Conservation (phyloP, 2,113 vertebrate species). For the Chaetura pelagica region DNA sequence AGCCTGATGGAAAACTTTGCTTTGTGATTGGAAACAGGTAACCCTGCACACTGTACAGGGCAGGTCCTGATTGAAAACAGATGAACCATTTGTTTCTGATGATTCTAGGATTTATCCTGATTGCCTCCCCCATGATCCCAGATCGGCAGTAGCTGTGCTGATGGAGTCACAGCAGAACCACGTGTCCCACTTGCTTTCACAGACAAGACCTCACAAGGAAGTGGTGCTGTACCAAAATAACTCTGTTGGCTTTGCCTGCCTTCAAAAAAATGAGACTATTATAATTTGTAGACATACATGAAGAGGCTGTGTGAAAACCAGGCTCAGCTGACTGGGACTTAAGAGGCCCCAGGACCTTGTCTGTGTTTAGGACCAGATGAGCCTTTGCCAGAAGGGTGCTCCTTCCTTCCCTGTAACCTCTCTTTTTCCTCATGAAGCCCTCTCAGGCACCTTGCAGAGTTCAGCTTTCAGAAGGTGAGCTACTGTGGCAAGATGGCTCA, state of each 20-base stretch:
- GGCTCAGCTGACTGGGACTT: not conserved
- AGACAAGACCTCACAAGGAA: not conserved
- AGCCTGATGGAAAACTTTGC: not conserved
- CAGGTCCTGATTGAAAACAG: not conserved
- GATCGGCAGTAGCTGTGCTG: not conserved
- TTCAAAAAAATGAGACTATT: not conserved
- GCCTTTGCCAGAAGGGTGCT: not conserved
- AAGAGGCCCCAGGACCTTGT: not conserved
- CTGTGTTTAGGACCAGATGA: not conserved
- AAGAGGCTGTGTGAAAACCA: not conserved
- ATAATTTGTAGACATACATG: not conserved
- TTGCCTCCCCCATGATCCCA: not conserved
- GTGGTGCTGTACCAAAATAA: not conserved
- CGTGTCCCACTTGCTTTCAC: not conserved
- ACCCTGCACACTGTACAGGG: not conserved
- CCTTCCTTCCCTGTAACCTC: not conserved
- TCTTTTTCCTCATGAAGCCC: not conserved
- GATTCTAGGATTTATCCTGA: not conserved
- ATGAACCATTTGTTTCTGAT: not conserved
- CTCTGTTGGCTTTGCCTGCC: not conserved
- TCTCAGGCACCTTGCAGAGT: not conserved
- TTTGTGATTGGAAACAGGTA: not conserved
- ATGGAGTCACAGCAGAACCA: not conserved
- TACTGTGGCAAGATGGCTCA: not conserved
- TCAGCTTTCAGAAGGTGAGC: not conserved